Evolutionary conservation across 2,888 invertebrate genomes (phyloP), one percentile per base, ranked within the genome.

Genomic region (Eurytoma californica): DNA sequence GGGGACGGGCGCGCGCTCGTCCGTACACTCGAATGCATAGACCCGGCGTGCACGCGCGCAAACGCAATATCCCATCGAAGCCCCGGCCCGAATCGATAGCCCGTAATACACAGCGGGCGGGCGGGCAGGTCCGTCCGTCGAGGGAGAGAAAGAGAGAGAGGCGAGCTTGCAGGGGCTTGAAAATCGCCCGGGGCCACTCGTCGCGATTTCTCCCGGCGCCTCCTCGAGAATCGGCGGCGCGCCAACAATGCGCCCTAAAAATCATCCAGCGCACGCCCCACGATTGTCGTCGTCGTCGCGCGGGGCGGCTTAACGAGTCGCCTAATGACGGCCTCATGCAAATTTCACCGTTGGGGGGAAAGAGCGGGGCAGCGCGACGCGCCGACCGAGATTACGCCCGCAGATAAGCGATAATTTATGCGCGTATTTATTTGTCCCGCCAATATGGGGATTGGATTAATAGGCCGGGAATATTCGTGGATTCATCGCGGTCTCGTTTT

Each of bases 321-420:
- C 66, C 78, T 79, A 81, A 79, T 76, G 79, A 76, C 77, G 72
- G 60, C 53, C 69, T 77, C 63, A 81, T 82, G 80, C 73, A 81
- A 80, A 80, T 80, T 76, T 73, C 30, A 57, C n/a, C n/a, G n/a
- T n/a, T 53, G 70, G 18, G 72, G 77, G 74, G n/a, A 39, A 39
- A 57, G 51, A n/a, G n/a, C n/a, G 16, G 60, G 72, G 63, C 61
- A 53, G 69, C 3, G 24, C 24, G 24, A 24, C 14, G 55, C 49
- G n/a, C 53, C 28, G 9, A 18, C 63, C 63, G 68, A 68, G 78
- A 80, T 80, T 58, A 72, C 68, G 75, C 58, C 72, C 74, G 68
- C 61, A 65, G 77, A 77, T 74, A 77, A 67, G 58, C 53, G 63
- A 68, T 80, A 75, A 80, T 80, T 75, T 80, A 80, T 78, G 66